phyloP scores from a whole-genome alignment of 1,140 invertebrate species.

The Pseudomyrmex dendroicus region DNA sequence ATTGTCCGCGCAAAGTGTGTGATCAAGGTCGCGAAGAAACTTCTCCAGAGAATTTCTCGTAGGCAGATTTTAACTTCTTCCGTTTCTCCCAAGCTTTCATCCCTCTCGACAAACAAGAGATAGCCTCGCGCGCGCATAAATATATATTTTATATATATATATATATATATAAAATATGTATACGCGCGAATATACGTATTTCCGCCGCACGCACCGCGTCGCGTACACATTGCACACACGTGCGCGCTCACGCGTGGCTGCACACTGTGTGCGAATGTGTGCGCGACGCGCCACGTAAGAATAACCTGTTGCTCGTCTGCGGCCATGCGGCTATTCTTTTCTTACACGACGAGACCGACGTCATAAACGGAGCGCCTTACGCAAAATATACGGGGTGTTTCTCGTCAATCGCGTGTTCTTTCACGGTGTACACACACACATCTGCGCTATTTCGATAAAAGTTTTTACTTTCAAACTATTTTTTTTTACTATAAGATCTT shows the following conservation, averaged over 20 bases:
- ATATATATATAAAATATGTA: not conserved
- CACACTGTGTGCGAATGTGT: not conserved
- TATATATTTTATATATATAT: constrained; percentile 5
- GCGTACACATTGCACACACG: constrained; percentile 2
- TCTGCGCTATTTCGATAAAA: not conserved
- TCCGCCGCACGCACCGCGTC: too few relatives aligned
- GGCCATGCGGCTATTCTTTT: constrained; percentile 42
- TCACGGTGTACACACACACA: too few relatives aligned
- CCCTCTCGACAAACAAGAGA: too few relatives aligned
- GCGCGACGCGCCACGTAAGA: constrained; percentile 30
- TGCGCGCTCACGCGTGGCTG: constrained; percentile 8
- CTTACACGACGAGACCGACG: constrained; percentile 3
- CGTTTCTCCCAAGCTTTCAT: not conserved
- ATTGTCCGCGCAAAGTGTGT: not conserved
- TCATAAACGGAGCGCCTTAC: constrained; percentile 25
- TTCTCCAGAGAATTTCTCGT: constrained; percentile 19
- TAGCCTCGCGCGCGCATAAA: not conserved
- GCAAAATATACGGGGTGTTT: constrained; percentile 20
- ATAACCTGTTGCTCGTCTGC: constrained; percentile 63
- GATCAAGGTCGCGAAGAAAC: constrained; percentile 30
- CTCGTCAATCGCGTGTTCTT: not conserved
- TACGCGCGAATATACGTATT: not conserved
- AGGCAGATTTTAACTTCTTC: constrained; percentile 23
- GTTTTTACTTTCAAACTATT: not conserved
- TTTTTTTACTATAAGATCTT: too few relatives aligned